These are phyloP conservation scores for Drosophila lacertosa DNA, from an alignment of 1,140 invertebrate species.

Conservation along the genomic window DNA sequence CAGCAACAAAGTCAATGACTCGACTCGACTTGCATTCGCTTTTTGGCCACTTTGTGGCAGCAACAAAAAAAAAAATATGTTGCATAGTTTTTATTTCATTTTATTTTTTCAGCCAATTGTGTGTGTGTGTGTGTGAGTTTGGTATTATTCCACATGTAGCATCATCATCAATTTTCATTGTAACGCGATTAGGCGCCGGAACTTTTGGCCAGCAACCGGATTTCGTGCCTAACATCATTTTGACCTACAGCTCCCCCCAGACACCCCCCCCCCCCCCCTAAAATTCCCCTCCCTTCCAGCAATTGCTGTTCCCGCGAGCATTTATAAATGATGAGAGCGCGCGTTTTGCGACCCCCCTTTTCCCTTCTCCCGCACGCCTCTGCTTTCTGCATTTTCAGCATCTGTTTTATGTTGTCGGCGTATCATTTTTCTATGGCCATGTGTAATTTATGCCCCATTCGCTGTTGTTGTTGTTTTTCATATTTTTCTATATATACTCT, in stretches of 20 bases:
- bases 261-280: not conserved
- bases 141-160: slow-evolving; percentile 18
- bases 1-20: slow-evolving; percentile 73
- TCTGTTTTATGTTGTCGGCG: slow-evolving; percentile 77
- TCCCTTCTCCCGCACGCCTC: not conserved
- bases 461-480: slow-evolving; percentile 54
- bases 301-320: slow-evolving; percentile 48
- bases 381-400: slow-evolving; percentile 36
- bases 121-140: slow-evolving; percentile 9
- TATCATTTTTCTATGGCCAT: slow-evolving; percentile 81
- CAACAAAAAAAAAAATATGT: slow-evolving; percentile 69
- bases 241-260: slow-evolving; percentile 45
- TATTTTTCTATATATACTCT: slow-evolving; percentile 54
- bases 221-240: slow-evolving; percentile 74
- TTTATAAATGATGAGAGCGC: slow-evolving; percentile 79
- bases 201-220: slow-evolving; percentile 47
- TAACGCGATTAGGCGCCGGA: slow-evolving; percentile 69
- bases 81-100: slow-evolving; percentile 56
- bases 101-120: not conserved
- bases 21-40: slow-evolving; percentile 39
- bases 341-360: slow-evolving; percentile 17
- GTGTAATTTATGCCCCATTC: slow-evolving; percentile 81
- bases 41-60: slow-evolving; percentile 61
- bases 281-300: not conserved
- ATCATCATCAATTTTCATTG: slow-evolving; percentile 82